Base-by-base conservation (phyloP, 92 coral and sea anemone species). In the Actinostola sp. region DNA sequence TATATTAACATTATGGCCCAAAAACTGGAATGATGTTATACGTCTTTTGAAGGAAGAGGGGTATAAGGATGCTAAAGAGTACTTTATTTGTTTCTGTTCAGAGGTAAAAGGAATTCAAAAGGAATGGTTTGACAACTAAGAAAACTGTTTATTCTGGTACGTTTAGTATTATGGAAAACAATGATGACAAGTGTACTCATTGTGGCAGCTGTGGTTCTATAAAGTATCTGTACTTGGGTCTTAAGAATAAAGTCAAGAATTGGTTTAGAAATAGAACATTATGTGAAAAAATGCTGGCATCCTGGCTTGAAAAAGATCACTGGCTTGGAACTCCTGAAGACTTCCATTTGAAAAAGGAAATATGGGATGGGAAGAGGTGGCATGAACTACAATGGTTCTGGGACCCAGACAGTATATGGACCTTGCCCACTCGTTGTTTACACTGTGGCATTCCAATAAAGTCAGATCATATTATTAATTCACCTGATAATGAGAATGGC, bases 301-400 rank as follows among this genome's bases (percentile, higher is more conserved):
- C 66, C 1, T 86, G 87, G 87, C 2, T 3, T 0, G 91, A 66
- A 13, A 67, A 43, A 39, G 83, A 81, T 0, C 70, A 56, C 41
- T 82, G 88, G 93, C 77, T 75, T 16, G 89, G 48, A 42, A 75
- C 25, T 19, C 6, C 29, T 20, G 71, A 46, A 41, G 43, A 54
- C 32, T 65, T 67, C 65, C 71, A 43, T 23, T 23, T 73, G 30
- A 89, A 84, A 53, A 84, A 77, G 52, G 93, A 84, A 36, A 66
- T 84, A 16, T 84, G 90, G 93, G 87, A 89, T 84, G 90, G 90
- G 16, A 74, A 84, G 29, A 59, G 90, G 31, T 89, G 90, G 88
- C 35, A 30, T 7, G 85, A 89, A 42, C 79, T 89, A 3, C 77
- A 80, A 58, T 80, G 93, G 93, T 88, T 88, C 53, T 76, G 79